Conservation (phyloP, 2,797 vertebrate genomes). For the Rhabdophis nuchalis region DNA sequence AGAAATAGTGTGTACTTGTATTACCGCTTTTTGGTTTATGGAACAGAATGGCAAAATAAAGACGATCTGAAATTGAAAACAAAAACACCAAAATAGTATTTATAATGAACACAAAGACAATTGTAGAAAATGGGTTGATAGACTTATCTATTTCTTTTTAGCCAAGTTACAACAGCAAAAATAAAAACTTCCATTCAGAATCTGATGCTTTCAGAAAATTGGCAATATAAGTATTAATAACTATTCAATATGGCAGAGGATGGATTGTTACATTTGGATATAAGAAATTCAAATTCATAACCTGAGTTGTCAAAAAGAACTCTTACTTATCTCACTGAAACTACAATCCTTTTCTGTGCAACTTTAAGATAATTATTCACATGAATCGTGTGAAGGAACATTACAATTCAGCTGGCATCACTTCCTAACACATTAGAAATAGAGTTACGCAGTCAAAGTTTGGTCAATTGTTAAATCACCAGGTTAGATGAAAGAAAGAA, state of each 20-base stretch:
- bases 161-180: not conserved
- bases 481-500: no score
- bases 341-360: not conserved
- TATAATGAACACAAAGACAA: conserved; percentile 42
- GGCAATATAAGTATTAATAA: conserved; percentile 21
- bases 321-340: not conserved
- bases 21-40: conserved; percentile 90
- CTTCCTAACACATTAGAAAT: not conserved
- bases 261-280: not conserved
- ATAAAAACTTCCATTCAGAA: not conserved
- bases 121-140: not conserved
- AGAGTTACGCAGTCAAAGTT: not conserved
- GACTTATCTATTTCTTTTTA: not conserved
- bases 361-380: not conserved
- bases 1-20: conserved; percentile 89
- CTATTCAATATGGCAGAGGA: not conserved
- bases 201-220: not conserved
- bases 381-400: not conserved
- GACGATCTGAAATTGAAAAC: conserved; percentile 82
- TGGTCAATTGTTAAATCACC: not conserved
- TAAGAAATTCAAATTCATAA: not conserved
- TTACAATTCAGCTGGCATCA: not conserved
- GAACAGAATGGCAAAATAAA: conserved; percentile 91
- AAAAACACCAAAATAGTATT: conserved; percentile 19
- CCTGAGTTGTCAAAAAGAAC: not conserved